phyloP scores from a whole-genome alignment of 2,888 invertebrate species.

The Nemurella pictetii region DNA sequence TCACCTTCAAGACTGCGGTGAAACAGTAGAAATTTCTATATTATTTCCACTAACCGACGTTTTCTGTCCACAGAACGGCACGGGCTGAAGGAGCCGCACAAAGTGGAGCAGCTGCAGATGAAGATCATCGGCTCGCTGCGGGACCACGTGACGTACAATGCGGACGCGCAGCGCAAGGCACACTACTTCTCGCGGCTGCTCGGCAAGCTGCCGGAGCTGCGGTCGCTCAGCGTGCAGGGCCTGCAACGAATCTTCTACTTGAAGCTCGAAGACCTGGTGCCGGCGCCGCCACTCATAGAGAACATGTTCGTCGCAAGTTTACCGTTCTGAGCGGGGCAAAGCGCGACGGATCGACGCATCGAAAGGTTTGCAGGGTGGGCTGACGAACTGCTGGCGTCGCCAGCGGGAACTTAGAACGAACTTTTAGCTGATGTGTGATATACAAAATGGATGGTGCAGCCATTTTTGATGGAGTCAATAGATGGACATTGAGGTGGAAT shows the following conservation, averaged over 20 bases:
- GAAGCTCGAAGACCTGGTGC: conserved; percentile 88
- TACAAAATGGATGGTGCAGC: neutral
- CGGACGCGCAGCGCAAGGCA: conserved; percentile 84
- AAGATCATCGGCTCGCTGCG: conserved; percentile 93
- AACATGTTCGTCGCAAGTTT: conserved; percentile 94
- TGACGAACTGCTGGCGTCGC: neutral
- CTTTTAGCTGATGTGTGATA: conserved; percentile 11
- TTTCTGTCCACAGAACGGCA: conserved; percentile 73
- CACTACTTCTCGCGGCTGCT: conserved; percentile 93
- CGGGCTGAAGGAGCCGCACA: conserved; percentile 86
- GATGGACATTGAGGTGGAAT: neutral
- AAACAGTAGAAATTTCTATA: neutral
- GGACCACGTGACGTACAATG: conserved; percentile 93
- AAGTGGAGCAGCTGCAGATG: conserved; percentile 94
- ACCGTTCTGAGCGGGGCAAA: conserved; percentile 70
- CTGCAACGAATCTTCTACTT: conserved; percentile 92
- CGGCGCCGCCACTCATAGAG: conserved; percentile 90
- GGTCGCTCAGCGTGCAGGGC: conserved; percentile 91
- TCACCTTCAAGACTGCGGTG: no score
- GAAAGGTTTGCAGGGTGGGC: neutral
- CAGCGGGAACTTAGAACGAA: neutral
- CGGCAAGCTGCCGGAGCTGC: conserved; percentile 88
- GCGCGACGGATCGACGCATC: neutral
- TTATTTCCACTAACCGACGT: neutral
- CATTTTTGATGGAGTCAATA: conserved; percentile 7